Percentiles rank a stretch among this genome's conserved stretches.
phyloP scores from a whole-genome alignment of 2,888 invertebrate species.

The Eupeodes latifasciatus region DNA sequence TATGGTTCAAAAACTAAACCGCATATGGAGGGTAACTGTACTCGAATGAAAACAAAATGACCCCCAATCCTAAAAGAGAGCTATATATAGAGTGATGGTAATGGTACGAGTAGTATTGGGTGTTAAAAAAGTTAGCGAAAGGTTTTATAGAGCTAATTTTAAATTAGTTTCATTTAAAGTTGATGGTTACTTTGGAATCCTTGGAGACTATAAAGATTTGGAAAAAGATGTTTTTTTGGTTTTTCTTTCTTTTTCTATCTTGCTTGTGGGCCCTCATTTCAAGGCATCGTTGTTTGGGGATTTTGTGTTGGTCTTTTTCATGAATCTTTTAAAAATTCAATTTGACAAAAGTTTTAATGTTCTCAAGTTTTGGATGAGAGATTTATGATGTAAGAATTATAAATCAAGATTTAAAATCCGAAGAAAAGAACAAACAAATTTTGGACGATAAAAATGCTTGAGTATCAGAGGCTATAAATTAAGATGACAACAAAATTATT shows the following conservation, averaged over 20 bases:
- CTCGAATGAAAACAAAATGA: slow-evolving; percentile 69
- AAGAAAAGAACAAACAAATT: too few relatives aligned
- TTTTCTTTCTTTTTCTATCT: too few relatives aligned
- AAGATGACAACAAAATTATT: too few relatives aligned
- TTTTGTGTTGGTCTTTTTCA: not conserved
- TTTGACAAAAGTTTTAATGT: not conserved
- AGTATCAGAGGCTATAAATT: too few relatives aligned
- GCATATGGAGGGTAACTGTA: slow-evolving; percentile 46
- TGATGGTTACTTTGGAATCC: slow-evolving; percentile 7
- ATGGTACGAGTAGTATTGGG: slow-evolving; percentile 33
- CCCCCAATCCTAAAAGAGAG: slow-evolving; percentile 22
- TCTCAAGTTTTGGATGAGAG: not conserved
- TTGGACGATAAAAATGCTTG: too few relatives aligned
- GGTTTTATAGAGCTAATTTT: slow-evolving; percentile 20
- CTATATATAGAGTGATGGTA: not conserved
- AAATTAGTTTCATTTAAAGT: slow-evolving; percentile 14
- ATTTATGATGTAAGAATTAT: not conserved
- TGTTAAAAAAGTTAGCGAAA: slow-evolving; percentile 16
- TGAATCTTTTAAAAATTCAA: not conserved
- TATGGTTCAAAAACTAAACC: not conserved
- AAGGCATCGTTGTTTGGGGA: not conserved
- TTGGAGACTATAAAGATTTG: slow-evolving; percentile 44
- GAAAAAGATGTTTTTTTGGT: slow-evolving; percentile 4
- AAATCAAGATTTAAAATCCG: not conserved
- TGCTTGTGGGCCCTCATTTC: not conserved